Evolutionary conservation across 2,113 vertebrate genomes (phyloP).

Genomic region (Cavia porcellus): DNA sequence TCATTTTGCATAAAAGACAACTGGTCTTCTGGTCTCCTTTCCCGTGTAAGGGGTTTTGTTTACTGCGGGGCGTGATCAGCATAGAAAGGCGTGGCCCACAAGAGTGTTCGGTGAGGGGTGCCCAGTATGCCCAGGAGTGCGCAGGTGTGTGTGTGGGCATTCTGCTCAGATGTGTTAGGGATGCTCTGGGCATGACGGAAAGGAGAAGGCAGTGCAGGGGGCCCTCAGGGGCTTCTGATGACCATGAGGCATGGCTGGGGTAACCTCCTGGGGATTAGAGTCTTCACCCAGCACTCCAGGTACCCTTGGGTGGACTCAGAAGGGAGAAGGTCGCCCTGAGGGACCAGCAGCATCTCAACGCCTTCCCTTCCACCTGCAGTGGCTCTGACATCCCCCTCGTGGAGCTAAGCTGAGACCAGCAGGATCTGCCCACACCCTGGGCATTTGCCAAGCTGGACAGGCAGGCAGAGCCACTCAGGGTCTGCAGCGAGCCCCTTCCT

Average conservation of each 20-base stretch:
- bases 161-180: not conserved
- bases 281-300: not conserved
- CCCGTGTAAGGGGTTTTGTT: constrained; percentile 16
- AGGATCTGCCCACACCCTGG: too few species aligned
- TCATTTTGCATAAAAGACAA: constrained; percentile 55
- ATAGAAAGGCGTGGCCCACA: rapidly evolving
- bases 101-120: not conserved
- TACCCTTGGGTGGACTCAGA: not conserved
- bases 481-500: rapidly evolving
- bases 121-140: too few species aligned
- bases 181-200: not conserved
- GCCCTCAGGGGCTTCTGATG: not conserved
- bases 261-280: not conserved
- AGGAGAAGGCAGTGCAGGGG: rapidly evolving
- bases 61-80: rapidly evolving
- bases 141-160: too few species aligned
- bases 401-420: not conserved
- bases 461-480: too few species aligned
- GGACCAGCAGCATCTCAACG: rapidly evolving
- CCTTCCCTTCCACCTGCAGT: rapidly evolving
- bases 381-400: rapidly evolving
- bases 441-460: rapidly evolving
- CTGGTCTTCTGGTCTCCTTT: not conserved
- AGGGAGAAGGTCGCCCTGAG: not conserved
- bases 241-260: too few species aligned